Evolutionary conservation across 2,888 invertebrate species (phyloP), one percentile per base, ranked within the genome.

Genomic region (Ochropacha duplaris): DNA sequence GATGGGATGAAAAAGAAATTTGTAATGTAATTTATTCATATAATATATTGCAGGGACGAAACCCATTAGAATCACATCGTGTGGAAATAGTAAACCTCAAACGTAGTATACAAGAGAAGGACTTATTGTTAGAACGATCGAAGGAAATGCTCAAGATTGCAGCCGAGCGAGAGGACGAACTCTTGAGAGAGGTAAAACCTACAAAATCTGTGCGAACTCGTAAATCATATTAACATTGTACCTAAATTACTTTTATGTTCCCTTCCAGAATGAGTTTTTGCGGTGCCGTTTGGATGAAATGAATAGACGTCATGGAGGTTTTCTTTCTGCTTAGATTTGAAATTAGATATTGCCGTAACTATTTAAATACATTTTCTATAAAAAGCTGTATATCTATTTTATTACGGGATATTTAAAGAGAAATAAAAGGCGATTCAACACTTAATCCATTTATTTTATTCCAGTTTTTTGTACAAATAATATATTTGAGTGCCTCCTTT

Each of bases 111-210:
- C 81, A 83, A 49, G 94, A 94, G 54, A 95, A 95, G 64, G 94
- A 94, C 56, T 83, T 93, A 39, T 83, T 95, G 16, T 78, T 95
- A 34, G 93, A 93, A 59, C 93, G 90, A 74, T 94, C 95, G 0
- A 95, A 95, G 72, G 92, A 94, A 68, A 91, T 95, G 84, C 84
- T 95, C 5, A 94, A 93, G 63, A 93, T 94, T 57, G 95, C 95
- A 0, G 94, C 94, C 0, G 89, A 93, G 44, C 93, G 94, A 65
- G 95, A 95, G 72, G 95, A 94, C 57, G 86, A 93, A 51, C 79
- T 95, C 22, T 79, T 94, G 2, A 92, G 93, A 83, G 93, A 94
- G 84, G 95, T 94, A 71, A 71, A 34, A 28, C 28, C 28, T 12
- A 26, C 12, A 31, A 12, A 12, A 6, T 2, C 24, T 24, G 24